These are phyloP conservation scores for Dendrocopos noguchii DNA, from an alignment of 2,113 vertebrate species.

Conservation along the genomic window DNA sequence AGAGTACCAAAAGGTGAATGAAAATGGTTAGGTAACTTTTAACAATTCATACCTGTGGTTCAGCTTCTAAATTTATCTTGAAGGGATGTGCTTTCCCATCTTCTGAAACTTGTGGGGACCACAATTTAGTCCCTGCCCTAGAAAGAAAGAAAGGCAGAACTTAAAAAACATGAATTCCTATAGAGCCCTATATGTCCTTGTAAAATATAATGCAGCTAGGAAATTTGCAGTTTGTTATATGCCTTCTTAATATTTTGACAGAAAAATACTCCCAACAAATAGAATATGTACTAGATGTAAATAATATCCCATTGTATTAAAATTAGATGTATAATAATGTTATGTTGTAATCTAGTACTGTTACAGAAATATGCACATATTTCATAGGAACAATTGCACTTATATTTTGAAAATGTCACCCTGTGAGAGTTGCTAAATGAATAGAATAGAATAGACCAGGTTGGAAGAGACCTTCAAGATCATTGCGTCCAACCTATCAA, in stretches of 20 bases:
- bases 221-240: not conserved
- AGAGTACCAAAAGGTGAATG: not conserved
- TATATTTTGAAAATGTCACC: not conserved
- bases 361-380: not conserved
- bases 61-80: constrained; percentile 92
- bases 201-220: not conserved
- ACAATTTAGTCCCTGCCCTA: constrained; percentile 88
- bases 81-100: constrained; percentile 86
- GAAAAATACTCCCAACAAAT: not conserved
- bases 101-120: constrained; percentile 89
- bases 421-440: not conserved
- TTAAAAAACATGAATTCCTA: not conserved
- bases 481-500: too few relatives aligned
- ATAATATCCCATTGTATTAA: too few relatives aligned
- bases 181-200: not conserved
- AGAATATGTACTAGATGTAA: not conserved
- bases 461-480: too few relatives aligned
- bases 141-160: not conserved
- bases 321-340: too few relatives aligned
- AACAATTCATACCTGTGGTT: constrained; percentile 86
- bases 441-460: too few relatives aligned
- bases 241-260: not conserved
- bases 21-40: not conserved
- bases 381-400: not conserved
- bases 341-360: not conserved